Conservation (phyloP, 2,888 invertebrate species). For the Eupithecia tripunctaria region DNA sequence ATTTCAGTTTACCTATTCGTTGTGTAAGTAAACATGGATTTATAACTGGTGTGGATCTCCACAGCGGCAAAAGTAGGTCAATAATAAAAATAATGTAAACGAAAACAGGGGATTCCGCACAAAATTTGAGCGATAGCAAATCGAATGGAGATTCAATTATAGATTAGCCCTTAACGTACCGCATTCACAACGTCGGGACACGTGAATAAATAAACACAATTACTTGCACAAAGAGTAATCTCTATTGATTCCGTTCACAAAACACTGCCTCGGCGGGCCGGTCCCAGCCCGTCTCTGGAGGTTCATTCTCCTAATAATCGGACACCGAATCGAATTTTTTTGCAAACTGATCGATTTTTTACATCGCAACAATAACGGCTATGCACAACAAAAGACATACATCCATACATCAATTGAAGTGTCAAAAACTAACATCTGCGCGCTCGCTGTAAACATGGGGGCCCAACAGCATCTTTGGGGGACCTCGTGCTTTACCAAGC, state of each 20-base stretch:
- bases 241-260: slow-evolving; percentile 74
- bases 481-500: slow-evolving; percentile 66
- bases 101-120: slow-evolving; percentile 55
- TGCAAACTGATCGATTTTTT: slow-evolving; percentile 69
- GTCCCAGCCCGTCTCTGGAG: slow-evolving; percentile 62
- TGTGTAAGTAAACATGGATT: neutral
- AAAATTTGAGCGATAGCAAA: slow-evolving; percentile 76
- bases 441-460: slow-evolving; percentile 78
- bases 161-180: slow-evolving; percentile 81
- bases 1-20: neutral
- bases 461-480: slow-evolving; percentile 73
- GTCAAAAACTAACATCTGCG: slow-evolving; percentile 85
- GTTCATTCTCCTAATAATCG: slow-evolving; percentile 71
- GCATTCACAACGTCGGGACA: slow-evolving; percentile 77
- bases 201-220: slow-evolving; percentile 85
- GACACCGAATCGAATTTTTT: slow-evolving; percentile 69
- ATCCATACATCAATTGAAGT: slow-evolving; percentile 84
- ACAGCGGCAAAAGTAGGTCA: slow-evolving; percentile 42
- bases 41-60: neutral
- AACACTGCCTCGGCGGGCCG: slow-evolving; percentile 67
- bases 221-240: slow-evolving; percentile 79
- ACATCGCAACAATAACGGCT: slow-evolving; percentile 71
- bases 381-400: slow-evolving; percentile 76
- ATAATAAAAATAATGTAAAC: slow-evolving; percentile 48
- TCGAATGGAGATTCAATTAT: slow-evolving; percentile 83